phyloP scores from a whole-genome alignment of 1,140 invertebrate species.

The Micrasema minimum region DNA sequence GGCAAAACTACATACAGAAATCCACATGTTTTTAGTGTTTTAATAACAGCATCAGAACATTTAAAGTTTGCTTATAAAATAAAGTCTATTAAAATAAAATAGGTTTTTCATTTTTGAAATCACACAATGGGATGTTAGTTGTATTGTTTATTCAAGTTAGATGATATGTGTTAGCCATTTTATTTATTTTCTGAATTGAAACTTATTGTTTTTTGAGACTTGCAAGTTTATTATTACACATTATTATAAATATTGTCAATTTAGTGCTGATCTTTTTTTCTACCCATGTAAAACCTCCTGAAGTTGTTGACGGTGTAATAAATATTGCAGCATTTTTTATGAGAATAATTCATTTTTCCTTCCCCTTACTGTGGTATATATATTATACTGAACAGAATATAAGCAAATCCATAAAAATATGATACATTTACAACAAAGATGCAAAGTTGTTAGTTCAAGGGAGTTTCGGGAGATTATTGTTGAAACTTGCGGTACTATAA shows the following conservation, averaged over 20 bases:
- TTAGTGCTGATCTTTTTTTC: slow-evolving; percentile 33
- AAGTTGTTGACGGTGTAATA: slow-evolving; percentile 46
- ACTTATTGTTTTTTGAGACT: slow-evolving; percentile 16
- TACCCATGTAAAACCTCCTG: slow-evolving; percentile 41
- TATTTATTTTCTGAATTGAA: slow-evolving; percentile 28
- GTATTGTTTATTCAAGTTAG: slow-evolving; percentile 10
- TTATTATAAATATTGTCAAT: slow-evolving; percentile 31
- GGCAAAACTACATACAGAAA: too few relatives aligned
- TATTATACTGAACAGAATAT: too few relatives aligned
- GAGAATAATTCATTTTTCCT: slow-evolving; percentile 4
- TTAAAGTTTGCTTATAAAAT: too few relatives aligned
- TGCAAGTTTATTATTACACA: slow-evolving; percentile 23
- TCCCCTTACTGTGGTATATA: neutral
- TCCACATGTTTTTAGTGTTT: too few relatives aligned
- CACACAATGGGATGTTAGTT: too few relatives aligned
- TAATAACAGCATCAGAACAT: too few relatives aligned
- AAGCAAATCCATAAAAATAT: too few relatives aligned
- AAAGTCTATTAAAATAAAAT: too few relatives aligned
- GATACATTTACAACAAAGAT: too few relatives aligned
- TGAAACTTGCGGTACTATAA: too few relatives aligned
- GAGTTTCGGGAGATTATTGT: too few relatives aligned
- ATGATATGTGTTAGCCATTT: slow-evolving; percentile 26
- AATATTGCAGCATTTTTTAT: slow-evolving; percentile 47
- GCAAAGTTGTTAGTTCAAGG: too few relatives aligned
- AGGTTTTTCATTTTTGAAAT: neutral